Base-by-base conservation (phyloP, 2,888 invertebrate species). In the Cheiracanthium punctorium region DNA sequence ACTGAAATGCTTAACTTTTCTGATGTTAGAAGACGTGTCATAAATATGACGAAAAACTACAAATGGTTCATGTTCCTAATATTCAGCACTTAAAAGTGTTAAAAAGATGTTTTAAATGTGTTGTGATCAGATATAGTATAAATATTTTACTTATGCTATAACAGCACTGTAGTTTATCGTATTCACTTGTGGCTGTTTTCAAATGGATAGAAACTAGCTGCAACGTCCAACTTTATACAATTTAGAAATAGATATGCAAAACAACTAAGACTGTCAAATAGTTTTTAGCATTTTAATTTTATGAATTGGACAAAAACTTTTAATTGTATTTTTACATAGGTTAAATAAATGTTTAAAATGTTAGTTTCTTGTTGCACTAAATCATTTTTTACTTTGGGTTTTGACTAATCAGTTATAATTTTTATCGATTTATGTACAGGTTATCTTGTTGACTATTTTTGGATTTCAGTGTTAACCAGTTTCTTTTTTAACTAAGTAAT, bases 21-120 rank as follows among this genome's bases (percentile, higher is more conserved):
- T 64, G 43, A 76, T 32, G 29, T 52, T 67, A 48, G 64, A 52
- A 79, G 74, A 85, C 69, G 28, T 74, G 84, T 85, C 84, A 85
- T 85, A 79, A 70, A 71, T 69, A 52, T 80, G 84, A 85, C 84
- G 73, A 85, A 84, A 82, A 79, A 82, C 74, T 74, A 71, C 74
- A 80, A 85, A 85, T 85, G 84, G 84, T 85, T 73, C 79, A 79
- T 85, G 84, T 85, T 85, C 84, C 84, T 85, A 85, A 79, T 48
- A 52, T 71, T 65, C 48, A 85, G 74, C 84, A 85, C 84, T 85
- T 74, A 85, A 85, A 85, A 85, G 84, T 85, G 84, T 80, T 69
- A 79, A 74, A 77, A 76, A 69, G 79, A 79, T 80, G 84, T 85
- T 85, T 80, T 74, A 74, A 85, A 65, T 52, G 58, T 74, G 73